Evolutionary conservation across 1,140 invertebrate species (phyloP).

Genomic region (Lordiphosa stackelbergi): DNA sequence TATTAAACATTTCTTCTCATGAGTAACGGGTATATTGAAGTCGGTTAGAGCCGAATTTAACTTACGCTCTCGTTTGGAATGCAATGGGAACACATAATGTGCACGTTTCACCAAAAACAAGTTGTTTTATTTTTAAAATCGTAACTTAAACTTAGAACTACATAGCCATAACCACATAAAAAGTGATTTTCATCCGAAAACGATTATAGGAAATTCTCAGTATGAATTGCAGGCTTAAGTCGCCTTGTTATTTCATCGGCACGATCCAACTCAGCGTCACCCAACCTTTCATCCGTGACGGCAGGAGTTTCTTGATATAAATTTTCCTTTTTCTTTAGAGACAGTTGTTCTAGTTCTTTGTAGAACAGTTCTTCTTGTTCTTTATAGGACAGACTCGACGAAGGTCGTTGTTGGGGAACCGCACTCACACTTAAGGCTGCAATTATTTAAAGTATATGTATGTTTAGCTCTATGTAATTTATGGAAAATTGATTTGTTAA

Average conservation of each 20-base stretch:
- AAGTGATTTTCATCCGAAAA: not conserved
- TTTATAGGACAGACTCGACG: not conserved
- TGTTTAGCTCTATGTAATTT: too few relatives aligned
- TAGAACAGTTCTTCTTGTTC: conserved; percentile 10
- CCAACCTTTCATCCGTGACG: conserved; percentile 36
- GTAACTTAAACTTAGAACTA: conserved; percentile 33
- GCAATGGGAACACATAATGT: conserved; percentile 45
- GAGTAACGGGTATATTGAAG: too few relatives aligned
- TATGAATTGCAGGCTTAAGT: conserved; percentile 1
- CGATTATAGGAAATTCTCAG: not conserved
- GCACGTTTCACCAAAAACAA: conserved; percentile 52
- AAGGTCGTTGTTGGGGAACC: not conserved
- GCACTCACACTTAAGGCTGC: conserved; percentile 17
- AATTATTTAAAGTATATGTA: conserved; percentile 3
- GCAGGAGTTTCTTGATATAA: conserved; percentile 22
- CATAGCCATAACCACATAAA: conserved; percentile 43
- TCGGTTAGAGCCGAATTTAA: too few relatives aligned
- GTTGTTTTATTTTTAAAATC: conserved; percentile 34
- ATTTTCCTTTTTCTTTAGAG: conserved; percentile 4
- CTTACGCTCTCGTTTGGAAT: conserved; percentile 46
- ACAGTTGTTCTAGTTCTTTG: conserved; percentile 6
- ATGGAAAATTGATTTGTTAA: not conserved
- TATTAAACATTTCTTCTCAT: too few relatives aligned
- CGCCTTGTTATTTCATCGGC: conserved; percentile 19
- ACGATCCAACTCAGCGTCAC: conserved; percentile 53